Base-by-base conservation (phyloP, 1,140 invertebrate genomes). In the Steinernema khuongi region DNA sequence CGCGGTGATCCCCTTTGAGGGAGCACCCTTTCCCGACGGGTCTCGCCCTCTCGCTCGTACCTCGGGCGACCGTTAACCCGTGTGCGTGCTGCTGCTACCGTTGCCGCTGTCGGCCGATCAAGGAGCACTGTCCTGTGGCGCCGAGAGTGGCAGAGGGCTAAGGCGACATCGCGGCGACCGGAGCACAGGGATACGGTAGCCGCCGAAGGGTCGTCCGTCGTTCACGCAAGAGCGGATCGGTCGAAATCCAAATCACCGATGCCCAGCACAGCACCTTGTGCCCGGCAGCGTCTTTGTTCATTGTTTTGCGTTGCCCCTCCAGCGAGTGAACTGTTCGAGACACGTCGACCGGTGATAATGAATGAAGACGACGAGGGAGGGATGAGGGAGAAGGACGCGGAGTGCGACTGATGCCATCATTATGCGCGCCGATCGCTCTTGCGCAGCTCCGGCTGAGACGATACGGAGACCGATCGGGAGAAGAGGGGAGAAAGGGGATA, bases 401-500 rank as follows among this genome's bases (percentile, higher is more conserved):
- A 60, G 50, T 17, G 50, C 36, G 36, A 41, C 36, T 41, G 50
- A 60, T 60, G 50, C 50, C 50, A 60, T 60, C 50, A 60, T 60
- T 60, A 60, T 60, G 50, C 50, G n/a, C n/a, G 50, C 14, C 19
- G 50, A 60, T 60, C 26, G 14, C 26, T 60, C 50, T 60, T 60
- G 50, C 50, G 50, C 50, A 60, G 50, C 50, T 60, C 50, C 50
- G 50, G 50, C 50, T 26, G 50, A 60, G 50, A 26, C 50, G 50
- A 60, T 60, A 11, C 14, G 19, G 50, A 14, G 50, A 22, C 50
- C 50, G 50, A 60, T 60, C 50, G 50, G 50, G 50, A 60, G 22
- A 60, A 11, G 50, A 60, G 50, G n/a, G 50, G 50, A 60, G 50
- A 60, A 60, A 60, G 50, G 50, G 50, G 50, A 60, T 60, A 60